A percentile compares a stretch with the other conserved stretches of the same genome.
Evolutionary conservation across 2,113 vertebrate genomes (phyloP).

Genomic region (Sminthopsis crassicaudata): DNA sequence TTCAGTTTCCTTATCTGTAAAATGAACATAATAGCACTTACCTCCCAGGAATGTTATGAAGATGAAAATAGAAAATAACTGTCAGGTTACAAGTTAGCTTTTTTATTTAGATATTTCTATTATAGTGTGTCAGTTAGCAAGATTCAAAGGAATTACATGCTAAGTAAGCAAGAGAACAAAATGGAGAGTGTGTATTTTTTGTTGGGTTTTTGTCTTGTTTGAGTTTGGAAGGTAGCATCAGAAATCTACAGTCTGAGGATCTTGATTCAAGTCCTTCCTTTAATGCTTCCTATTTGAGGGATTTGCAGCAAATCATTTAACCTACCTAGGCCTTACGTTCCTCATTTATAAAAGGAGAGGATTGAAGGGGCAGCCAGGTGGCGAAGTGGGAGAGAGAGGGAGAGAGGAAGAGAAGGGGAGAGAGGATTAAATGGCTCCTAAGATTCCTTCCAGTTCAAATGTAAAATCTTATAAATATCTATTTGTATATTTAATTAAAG

Average conservation of each 20-base stretch:
- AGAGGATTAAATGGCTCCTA: not conserved
- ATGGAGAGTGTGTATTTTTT: not conserved
- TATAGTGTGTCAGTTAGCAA: constrained; percentile 10
- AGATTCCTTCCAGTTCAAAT: too few species aligned
- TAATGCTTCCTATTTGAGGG: not conserved
- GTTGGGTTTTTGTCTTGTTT: constrained; percentile 19
- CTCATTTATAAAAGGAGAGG: not conserved
- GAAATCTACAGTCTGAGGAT: not conserved
- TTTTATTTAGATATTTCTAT: constrained; percentile 8
- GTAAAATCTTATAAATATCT: not conserved
- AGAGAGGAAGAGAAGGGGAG: not conserved
- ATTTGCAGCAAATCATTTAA: not conserved
- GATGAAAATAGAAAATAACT: not conserved
- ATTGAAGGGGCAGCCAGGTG: not conserved
- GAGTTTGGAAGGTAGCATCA: constrained; percentile 9
- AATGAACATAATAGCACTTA: not conserved
- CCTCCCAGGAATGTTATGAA: not conserved
- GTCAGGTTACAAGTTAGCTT: constrained; percentile 23
- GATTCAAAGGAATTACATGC: not conserved
- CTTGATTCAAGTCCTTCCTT: not conserved
- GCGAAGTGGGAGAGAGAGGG: too few species aligned
- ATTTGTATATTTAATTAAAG: not conserved
- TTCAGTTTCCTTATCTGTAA: not conserved
- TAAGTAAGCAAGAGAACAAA: constrained; percentile 28
- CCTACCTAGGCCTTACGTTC: not conserved